Evolutionary conservation across 2,888 invertebrate species (phyloP).

Genomic region (Blomia tropicalis): DNA sequence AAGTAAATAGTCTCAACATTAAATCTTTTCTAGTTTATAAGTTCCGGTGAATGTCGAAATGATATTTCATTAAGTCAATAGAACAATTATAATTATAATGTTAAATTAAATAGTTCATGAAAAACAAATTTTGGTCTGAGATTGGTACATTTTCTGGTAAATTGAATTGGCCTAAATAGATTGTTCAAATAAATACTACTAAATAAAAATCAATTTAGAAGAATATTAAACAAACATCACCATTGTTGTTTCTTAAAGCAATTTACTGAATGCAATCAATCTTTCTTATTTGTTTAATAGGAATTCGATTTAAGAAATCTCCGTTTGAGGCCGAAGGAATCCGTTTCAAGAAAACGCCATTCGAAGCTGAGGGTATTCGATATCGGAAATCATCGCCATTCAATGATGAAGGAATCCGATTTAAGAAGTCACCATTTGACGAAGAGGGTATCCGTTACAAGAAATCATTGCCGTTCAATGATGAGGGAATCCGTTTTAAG

Average conservation of each 20-base stretch:
- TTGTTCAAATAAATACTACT: neutral
- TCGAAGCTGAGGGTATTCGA: slow-evolving; percentile 20
- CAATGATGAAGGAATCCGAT: slow-evolving; percentile 22
- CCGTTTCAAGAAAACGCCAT: slow-evolving; percentile 18
- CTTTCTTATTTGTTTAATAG: slow-evolving; percentile 15
- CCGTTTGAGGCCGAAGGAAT: slow-evolving; percentile 10
- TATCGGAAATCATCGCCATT: slow-evolving; percentile 14
- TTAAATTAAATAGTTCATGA: no score
- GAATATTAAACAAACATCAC: neutral
- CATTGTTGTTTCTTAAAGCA: neutral
- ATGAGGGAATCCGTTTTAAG: slow-evolving; percentile 21
- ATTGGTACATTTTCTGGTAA: no score
- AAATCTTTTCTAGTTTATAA: no score
- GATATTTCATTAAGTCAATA: no score
- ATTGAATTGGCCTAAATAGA: no score
- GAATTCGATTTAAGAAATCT: slow-evolving; percentile 19
- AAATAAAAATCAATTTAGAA: neutral
- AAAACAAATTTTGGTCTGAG: no score
- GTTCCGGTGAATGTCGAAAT: no score
- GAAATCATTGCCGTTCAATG: slow-evolving; percentile 21
- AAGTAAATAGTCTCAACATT: no score
- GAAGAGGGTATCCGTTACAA: slow-evolving; percentile 21
- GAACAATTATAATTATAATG: no score
- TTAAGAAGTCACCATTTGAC: slow-evolving; percentile 17
- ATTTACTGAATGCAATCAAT: slow-evolving; percentile 15